These are phyloP conservation scores for Phrynosoma platyrhinos DNA, from an alignment of 2,113 vertebrate species.

Conservation along the genomic window DNA sequence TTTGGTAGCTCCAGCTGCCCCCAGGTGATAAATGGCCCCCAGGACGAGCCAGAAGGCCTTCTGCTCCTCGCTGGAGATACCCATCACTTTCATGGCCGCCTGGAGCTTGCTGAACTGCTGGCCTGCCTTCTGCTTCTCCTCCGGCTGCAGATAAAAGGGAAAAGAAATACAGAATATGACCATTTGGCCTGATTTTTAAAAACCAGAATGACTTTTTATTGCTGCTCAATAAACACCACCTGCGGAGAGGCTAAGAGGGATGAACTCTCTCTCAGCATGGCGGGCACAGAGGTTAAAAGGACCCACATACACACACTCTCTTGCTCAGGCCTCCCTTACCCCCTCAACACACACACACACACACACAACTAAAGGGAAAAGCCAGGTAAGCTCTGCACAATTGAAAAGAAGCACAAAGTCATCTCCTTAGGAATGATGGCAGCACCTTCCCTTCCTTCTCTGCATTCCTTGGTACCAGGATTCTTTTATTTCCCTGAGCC, in stretches of 20 bases:
- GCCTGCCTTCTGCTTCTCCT: slow-evolving; percentile 93
- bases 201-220: background rate
- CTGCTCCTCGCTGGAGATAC: slow-evolving; percentile 91
- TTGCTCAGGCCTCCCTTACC: no score
- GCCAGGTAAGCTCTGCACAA: background rate
- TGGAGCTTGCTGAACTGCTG: slow-evolving; percentile 97
- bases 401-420: no score
- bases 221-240: background rate
- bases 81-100: slow-evolving; percentile 95
- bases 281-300: background rate
- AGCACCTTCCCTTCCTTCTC: no score
- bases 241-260: background rate
- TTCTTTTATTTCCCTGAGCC: no score
- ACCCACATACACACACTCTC: no score
- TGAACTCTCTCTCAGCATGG: no score
- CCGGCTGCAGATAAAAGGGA: slow-evolving; percentile 74
- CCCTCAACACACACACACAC: no score
- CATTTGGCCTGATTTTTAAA: background rate
- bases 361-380: background rate
- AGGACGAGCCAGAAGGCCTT: slow-evolving; percentile 89
- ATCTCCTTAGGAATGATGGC: no score
- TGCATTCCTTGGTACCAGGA: no score
- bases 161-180: background rate
- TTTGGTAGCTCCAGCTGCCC: slow-evolving; percentile 95
- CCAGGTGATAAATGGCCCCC: slow-evolving; percentile 93